A percentile compares a stretch with the other conserved stretches of the same genome.
These are phyloP conservation scores for Fragum sueziense DNA, from an alignment of 2,888 invertebrate genomes.

Conservation along the genomic window DNA sequence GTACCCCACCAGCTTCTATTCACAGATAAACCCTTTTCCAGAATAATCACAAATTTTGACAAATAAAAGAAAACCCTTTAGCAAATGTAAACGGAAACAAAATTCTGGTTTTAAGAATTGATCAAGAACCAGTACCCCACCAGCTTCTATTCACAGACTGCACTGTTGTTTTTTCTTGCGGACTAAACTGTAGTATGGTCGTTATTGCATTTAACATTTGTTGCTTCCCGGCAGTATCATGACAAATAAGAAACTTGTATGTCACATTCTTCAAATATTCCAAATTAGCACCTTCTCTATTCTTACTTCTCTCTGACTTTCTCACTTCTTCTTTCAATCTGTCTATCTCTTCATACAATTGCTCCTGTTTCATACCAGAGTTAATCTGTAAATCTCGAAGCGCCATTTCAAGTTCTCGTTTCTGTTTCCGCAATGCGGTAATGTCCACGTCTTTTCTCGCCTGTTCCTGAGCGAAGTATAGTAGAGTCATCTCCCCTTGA, in stretches of 20 bases:
- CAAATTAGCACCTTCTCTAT: conserved; percentile 92
- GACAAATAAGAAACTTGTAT: conserved; percentile 89
- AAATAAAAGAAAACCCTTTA: no score
- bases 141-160: conserved; percentile 65
- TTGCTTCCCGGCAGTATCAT: conserved; percentile 87
- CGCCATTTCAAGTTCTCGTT: conserved; percentile 85
- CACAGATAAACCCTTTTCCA: no score
- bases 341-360: conserved; percentile 83
- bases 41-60: no score
- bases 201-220: conserved; percentile 96
- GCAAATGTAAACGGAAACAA: no score
- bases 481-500: conserved; percentile 83
- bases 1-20: conserved; percentile 69
- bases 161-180: conserved; percentile 86
- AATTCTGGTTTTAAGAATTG: no score
- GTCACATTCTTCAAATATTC: conserved; percentile 96
- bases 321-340: conserved; percentile 84
- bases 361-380: conserved; percentile 81
- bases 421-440: conserved; percentile 88
- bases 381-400: conserved; percentile 84
- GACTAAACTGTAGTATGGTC: conserved; percentile 91
- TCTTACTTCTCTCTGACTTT: conserved; percentile 83
- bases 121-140: conserved; percentile 57
- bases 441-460: conserved; percentile 92
- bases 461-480: conserved; percentile 92